A percentile compares a stretch with the other conserved stretches of the same genome.
Conservation (phyloP, 2,888 invertebrate species). For the Rhagophthalmus giganteus region DNA sequence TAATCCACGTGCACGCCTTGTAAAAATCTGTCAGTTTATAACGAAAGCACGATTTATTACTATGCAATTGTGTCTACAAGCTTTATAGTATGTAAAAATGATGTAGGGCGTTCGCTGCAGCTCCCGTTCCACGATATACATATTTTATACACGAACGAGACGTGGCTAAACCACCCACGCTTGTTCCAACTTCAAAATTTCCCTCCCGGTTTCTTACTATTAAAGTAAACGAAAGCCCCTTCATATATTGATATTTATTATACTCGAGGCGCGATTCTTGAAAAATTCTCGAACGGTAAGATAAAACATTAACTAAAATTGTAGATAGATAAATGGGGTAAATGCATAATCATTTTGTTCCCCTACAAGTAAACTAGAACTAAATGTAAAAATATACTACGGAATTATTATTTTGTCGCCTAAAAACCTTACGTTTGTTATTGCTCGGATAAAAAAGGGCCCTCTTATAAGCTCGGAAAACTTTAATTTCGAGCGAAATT, state of each 20-base stretch:
- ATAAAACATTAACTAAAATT: slow-evolving; percentile 27
- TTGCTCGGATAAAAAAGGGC: too few relatives aligned
- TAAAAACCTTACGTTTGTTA: not conserved
- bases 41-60: slow-evolving; percentile 30
- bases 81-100: slow-evolving; percentile 27
- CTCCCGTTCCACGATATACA: slow-evolving; percentile 13
- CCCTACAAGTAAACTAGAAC: slow-evolving; percentile 1
- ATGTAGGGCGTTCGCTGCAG: slow-evolving; percentile 20
- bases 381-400: too few relatives aligned
- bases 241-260: slow-evolving; percentile 17
- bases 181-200: slow-evolving; percentile 13
- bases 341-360: not conserved
- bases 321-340: not conserved
- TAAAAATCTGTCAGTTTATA: slow-evolving; percentile 32
- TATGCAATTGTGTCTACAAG: slow-evolving; percentile 27
- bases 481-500: too few relatives aligned
- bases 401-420: not conserved
- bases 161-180: slow-evolving; percentile 10
- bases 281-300: slow-evolving; percentile 16
- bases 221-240: slow-evolving; percentile 13
- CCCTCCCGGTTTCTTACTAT: slow-evolving; percentile 11
- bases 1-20: slow-evolving; percentile 31
- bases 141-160: slow-evolving; percentile 19
- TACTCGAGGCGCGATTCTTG: slow-evolving; percentile 8
- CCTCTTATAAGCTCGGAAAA: too few relatives aligned